phyloP scores from a whole-genome alignment of 53 echinoderm and acorn worm species.

The Antedon mediterranea region DNA sequence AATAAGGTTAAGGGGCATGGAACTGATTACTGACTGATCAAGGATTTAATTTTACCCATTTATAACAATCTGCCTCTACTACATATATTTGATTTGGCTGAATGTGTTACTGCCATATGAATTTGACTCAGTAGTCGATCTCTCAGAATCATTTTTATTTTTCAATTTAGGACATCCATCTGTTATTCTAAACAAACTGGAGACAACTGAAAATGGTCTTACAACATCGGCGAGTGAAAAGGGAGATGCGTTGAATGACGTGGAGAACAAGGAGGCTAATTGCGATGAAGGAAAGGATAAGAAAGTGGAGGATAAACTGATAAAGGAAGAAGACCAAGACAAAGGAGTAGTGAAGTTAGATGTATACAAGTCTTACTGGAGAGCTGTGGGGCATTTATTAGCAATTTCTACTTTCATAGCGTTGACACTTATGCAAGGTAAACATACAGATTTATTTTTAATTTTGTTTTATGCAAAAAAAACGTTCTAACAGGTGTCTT shows the following conservation, averaged over 20 bases:
- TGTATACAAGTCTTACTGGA: slow-evolving; percentile 85
- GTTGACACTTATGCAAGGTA: slow-evolving; percentile 92
- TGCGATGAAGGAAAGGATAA: not conserved
- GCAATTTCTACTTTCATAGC: slow-evolving; percentile 52
- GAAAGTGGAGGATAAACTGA: slow-evolving; percentile 33
- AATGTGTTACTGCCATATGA: too few relatives aligned
- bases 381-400: slow-evolving; percentile 54
- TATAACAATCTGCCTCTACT: too few relatives aligned
- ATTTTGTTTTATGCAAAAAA: not conserved
- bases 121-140: too few relatives aligned
- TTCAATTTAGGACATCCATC: not conserved
- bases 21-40: too few relatives aligned
- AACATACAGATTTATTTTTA: not conserved
- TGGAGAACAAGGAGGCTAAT: not conserved
- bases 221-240: not conserved
- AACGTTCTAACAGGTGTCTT: not conserved
- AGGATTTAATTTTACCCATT: too few relatives aligned
- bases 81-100: too few relatives aligned
- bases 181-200: slow-evolving; percentile 14
- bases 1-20: too few relatives aligned
- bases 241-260: not conserved
- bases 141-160: not conserved
- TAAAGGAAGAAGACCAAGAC: slow-evolving; percentile 79
- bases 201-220: slow-evolving; percentile 8
- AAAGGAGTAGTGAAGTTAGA: slow-evolving; percentile 72